phyloP scores from a whole-genome alignment of 2,113 vertebrate genomes.

The Rhinolophus sinicus region DNA sequence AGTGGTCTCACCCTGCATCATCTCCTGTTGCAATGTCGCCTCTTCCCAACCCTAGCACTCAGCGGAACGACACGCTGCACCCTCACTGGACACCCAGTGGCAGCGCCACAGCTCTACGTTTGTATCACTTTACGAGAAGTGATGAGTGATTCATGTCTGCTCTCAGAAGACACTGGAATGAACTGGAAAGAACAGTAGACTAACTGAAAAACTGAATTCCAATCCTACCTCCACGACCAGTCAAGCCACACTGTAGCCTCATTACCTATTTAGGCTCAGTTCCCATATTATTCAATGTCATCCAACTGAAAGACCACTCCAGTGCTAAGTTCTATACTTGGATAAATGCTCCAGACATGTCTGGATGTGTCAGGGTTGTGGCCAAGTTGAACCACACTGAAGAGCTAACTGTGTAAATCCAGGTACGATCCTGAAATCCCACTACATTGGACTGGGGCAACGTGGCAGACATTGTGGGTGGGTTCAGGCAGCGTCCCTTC shows the following conservation, averaged over 20 bases:
- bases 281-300: not conserved
- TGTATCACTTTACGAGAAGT: not conserved
- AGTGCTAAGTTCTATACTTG: not conserved
- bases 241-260: not conserved
- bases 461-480: not conserved
- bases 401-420: not conserved
- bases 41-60: not conserved
- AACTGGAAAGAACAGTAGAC: not conserved
- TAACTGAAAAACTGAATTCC: not conserved
- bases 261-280: not conserved
- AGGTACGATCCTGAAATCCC: not conserved
- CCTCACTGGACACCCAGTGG: not conserved
- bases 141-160: not conserved
- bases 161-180: conserved; percentile 7
- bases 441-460: not conserved
- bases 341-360: not conserved
- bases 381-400: not conserved
- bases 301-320: not conserved
- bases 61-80: not conserved
- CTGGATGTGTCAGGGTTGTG: not conserved
- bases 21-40: not conserved
- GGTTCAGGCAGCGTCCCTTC: not conserved
- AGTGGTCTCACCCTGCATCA: accelerated
- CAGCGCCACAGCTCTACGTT: not conserved
- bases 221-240: not conserved